Evolutionary conservation across 2,888 invertebrate species (phyloP), one percentile per base, ranked within the genome.

Genomic region (Cryptocheilus praepositus): DNA sequence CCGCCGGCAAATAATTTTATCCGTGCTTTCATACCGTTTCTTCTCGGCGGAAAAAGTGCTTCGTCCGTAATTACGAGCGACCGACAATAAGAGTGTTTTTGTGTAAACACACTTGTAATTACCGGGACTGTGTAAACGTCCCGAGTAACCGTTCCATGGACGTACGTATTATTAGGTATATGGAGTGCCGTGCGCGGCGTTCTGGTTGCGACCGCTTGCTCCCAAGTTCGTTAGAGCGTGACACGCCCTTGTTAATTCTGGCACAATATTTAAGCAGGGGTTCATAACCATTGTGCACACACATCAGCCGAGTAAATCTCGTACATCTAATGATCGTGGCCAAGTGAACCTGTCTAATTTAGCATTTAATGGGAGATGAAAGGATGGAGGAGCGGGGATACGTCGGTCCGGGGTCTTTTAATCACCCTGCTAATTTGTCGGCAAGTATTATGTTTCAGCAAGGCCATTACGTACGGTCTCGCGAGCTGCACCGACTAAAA

Each of bases 181-280:
- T 28, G 49, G 66, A 70, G 62, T 59, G 46, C 55, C 25, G 36
- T 51, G 60, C 52, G 51, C 16, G 63, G 58, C 57, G 49, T 60
- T 36, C 36, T 36, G 36, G 36, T 36, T 36, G 61, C 51, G 60
- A 66, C 67, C 62, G 68, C 71, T 74, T 65, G 78, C 77, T 73
- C 71, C 67, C 73, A 73, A 77, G 74, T 77, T 81, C 77, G 74
- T 74, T 75, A 70, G 64, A 74, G 67, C 73, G 61, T 71, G 77
- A 70, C 80, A 77, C 75, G 75, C 74, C 73, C 72, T 73, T 78
- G 70, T 78, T 80, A 77, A 80, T 77, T 71, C 73, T 69, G 60
- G 67, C 70, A 78, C 72, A 79, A 84, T 82, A 80, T 82, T 84
- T 77, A 79, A 78, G 71, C 76, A 66, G 53, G 62, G 68, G 55